Evolutionary conservation across 2,113 vertebrate genomes (phyloP).

Genomic region (Grantiella picta): DNA sequence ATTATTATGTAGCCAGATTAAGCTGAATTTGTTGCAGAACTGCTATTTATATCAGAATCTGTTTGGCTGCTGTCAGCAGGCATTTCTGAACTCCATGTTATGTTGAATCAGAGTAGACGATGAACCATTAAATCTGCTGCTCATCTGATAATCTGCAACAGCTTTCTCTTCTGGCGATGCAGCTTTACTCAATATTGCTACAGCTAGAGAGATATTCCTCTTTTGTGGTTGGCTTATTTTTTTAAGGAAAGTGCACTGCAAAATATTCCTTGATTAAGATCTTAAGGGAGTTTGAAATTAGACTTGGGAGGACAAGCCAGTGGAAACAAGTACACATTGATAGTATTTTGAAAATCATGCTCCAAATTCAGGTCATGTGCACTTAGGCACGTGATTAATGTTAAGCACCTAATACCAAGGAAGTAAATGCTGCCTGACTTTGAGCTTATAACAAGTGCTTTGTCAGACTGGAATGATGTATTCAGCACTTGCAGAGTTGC

Average conservation of each 20-base stretch:
- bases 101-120: neutral
- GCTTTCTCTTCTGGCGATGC: neutral
- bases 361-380: neutral
- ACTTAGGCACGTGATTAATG: neutral
- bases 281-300: neutral
- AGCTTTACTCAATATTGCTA: neutral
- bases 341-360: neutral
- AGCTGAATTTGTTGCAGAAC: neutral
- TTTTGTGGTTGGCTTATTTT: neutral
- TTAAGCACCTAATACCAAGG: neutral
- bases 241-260: neutral
- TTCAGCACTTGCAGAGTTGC: neutral
- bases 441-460: neutral
- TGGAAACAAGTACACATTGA: neutral
- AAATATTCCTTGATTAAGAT: neutral
- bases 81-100: neutral
- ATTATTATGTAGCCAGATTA: neutral
- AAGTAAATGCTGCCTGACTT: neutral
- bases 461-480: neutral
- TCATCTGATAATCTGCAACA: neutral
- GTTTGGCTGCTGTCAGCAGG: constrained; percentile 22
- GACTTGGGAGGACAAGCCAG: neutral
- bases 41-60: neutral
- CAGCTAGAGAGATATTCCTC: neutral
- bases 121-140: neutral